These are phyloP conservation scores for Orthochromis indermauri DNA, from an alignment of 2,113 vertebrate species.

Conservation along the genomic window DNA sequence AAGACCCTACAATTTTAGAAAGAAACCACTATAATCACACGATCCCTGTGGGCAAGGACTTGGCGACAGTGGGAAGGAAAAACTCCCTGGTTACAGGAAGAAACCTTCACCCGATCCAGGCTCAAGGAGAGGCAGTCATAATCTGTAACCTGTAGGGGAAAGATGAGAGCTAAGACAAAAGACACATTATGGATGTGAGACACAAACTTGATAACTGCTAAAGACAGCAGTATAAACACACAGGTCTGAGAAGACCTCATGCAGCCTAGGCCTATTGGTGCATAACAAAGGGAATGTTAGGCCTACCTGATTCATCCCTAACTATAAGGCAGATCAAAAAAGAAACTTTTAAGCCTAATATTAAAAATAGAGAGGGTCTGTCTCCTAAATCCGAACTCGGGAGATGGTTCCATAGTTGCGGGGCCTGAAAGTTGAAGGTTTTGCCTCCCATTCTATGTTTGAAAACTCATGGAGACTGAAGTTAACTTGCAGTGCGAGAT, in stretches of 20 bases:
- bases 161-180: background rate
- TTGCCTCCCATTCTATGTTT: background rate
- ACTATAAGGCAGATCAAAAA: background rate
- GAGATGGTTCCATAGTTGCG: background rate
- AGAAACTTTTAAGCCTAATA: background rate
- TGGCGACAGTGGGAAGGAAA: background rate
- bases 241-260: background rate
- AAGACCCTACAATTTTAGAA: background rate
- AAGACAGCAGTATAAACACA: background rate
- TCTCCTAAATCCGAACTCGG: background rate
- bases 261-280: background rate
- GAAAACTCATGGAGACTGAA: background rate
- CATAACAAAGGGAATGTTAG: background rate
- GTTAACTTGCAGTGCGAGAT: background rate
- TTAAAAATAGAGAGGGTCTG: background rate
- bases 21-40: background rate
- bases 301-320: background rate
- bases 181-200: background rate
- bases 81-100: background rate
- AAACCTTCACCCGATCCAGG: background rate
- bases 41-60: background rate
- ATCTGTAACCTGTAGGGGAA: background rate
- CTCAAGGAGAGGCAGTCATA: background rate
- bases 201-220: background rate
- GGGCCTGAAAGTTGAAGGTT: background rate